These are phyloP conservation scores for Pleuronectes platessa DNA, from an alignment of 2,113 vertebrate genomes.

Conservation along the genomic window DNA sequence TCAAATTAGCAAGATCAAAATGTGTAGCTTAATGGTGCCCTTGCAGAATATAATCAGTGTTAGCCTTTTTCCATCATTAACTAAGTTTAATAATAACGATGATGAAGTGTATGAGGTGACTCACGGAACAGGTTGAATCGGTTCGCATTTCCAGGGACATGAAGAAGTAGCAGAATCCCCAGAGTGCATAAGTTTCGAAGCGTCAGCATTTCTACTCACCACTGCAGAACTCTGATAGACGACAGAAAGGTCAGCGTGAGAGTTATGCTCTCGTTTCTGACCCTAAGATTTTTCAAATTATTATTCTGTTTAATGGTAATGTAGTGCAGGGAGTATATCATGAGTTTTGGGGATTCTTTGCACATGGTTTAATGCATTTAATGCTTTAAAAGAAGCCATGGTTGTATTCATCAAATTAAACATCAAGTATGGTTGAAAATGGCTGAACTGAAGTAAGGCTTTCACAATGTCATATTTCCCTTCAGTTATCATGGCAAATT, in stretches of 20 bases:
- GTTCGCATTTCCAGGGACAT: background rate
- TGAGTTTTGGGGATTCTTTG: too few relatives aligned
- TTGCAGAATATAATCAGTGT: background rate
- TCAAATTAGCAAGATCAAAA: background rate
- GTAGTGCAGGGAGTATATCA: background rate
- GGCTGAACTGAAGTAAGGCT: too few relatives aligned
- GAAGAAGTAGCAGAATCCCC: conserved; percentile 62
- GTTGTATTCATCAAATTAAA: too few relatives aligned
- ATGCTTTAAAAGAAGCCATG: too few relatives aligned
- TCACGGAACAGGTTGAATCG: conserved; percentile 51
- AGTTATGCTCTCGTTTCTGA: too few relatives aligned
- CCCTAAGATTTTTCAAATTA: background rate
- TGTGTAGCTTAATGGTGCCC: background rate
- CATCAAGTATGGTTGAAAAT: too few relatives aligned
- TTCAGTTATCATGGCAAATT: too few relatives aligned
- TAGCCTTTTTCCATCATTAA: background rate
- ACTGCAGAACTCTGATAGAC: background rate
- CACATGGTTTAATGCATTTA: too few relatives aligned
- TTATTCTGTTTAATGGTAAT: background rate
- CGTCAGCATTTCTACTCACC: conserved; percentile 32
- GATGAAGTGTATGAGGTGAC: conserved; percentile 22
- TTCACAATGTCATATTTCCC: too few relatives aligned
- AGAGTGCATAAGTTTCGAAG: conserved; percentile 2
- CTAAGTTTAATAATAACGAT: background rate
- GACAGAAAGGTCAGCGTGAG: background rate